Percentiles rank a stretch among this genome's conserved stretches.
Evolutionary conservation across 64 coral and sea anemone species (phyloP).

Genomic region (Stylophora pistillata): DNA sequence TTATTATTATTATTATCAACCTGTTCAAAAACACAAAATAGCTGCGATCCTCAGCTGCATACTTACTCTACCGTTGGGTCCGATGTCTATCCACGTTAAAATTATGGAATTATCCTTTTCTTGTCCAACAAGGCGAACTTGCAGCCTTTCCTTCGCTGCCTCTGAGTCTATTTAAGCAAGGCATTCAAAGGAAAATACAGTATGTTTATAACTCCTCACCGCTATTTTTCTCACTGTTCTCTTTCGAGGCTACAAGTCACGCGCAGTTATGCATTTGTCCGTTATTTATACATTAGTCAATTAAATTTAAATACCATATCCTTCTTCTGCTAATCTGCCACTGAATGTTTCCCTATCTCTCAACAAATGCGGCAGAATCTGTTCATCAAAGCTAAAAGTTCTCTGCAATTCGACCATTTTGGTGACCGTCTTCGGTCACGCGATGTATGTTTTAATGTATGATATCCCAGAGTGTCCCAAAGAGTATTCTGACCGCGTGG

Average conservation of each 20-base stretch:
- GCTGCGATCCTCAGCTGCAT: background rate
- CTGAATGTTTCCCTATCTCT: constrained; percentile 58
- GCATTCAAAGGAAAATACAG: background rate
- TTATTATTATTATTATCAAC: too few species aligned
- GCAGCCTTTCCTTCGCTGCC: constrained; percentile 37
- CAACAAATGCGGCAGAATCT: constrained; percentile 73
- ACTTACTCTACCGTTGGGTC: constrained; percentile 66
- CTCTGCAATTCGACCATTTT: constrained; percentile 70
- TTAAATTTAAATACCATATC: constrained; percentile 48
- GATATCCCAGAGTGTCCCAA: background rate
- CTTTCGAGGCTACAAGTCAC: background rate
- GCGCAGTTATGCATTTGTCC: background rate
- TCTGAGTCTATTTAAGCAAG: constrained; percentile 26
- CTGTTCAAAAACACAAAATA: too few species aligned
- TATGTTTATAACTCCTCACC: too few species aligned
- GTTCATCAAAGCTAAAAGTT: constrained; percentile 81
- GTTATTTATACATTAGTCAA: background rate
- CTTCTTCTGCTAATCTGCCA: constrained; percentile 22
- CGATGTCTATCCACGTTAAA: constrained; percentile 75
- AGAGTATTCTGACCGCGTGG: background rate
- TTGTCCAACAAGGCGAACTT: constrained; percentile 86
- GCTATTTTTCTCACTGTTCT: too few species aligned
- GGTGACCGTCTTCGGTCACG: background rate
- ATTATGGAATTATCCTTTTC: constrained; percentile 78
- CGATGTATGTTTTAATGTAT: background rate